These are phyloP conservation scores for Hyppa rectilinea DNA, from an alignment of 2,888 invertebrate species.

Conservation along the genomic window DNA sequence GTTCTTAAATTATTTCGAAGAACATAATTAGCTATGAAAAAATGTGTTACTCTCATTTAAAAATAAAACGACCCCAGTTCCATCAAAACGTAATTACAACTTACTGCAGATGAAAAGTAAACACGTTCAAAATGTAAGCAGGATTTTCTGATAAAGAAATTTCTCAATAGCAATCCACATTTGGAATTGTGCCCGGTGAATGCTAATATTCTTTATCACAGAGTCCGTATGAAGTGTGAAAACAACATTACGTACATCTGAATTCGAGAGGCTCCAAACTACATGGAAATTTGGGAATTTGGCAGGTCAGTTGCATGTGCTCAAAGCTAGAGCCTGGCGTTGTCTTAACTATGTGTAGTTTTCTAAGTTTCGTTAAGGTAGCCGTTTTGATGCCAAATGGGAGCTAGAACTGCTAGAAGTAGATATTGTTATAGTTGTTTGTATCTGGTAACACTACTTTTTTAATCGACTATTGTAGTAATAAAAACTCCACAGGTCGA, in stretches of 20 bases:
- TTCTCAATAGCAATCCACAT: conserved; percentile 14
- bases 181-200: conserved; percentile 46
- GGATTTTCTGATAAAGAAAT: conserved; percentile 16
- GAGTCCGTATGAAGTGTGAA: conserved; percentile 35
- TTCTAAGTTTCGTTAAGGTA: conserved; percentile 14
- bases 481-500: no score
- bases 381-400: conserved; percentile 14
- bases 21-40: no score
- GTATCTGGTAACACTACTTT: no score
- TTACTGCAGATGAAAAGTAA: neutral
- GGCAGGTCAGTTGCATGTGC: conserved; percentile 55
- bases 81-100: neutral
- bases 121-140: neutral
- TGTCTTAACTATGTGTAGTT: conserved; percentile 33
- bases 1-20: neutral
- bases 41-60: neutral
- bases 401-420: neutral
- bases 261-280: conserved; percentile 53
- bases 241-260: conserved; percentile 41
- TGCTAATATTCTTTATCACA: conserved; percentile 55
- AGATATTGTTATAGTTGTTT: no score
- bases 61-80: neutral
- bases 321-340: conserved; percentile 28
- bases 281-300: conserved; percentile 61
- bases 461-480: no score